Base-by-base conservation (phyloP, 2,113 vertebrate genomes). In the Perca fluviatilis region DNA sequence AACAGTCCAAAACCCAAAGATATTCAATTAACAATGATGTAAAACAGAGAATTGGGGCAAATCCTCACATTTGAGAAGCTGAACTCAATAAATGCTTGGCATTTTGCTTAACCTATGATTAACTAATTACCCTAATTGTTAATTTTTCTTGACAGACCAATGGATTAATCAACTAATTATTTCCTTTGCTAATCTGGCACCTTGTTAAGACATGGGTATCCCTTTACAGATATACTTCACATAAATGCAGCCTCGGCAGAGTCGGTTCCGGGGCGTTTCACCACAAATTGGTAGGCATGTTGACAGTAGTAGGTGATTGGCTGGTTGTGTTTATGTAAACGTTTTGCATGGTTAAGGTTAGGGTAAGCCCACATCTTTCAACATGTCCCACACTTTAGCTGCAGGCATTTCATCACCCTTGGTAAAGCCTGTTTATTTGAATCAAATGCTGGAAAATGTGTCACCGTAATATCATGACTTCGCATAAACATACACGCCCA, bases 291-390 rank as follows among this genome's bases (percentile, higher is more conserved):
- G 53, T 62, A 27, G 64, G 58, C 12, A 19, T 67, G 71, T 50
- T 83, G 46, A 72, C 25, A 74, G 46, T 25, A 9, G 83, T 75
- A 40, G 75, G 71, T 65, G 69, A 69, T n/a, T 60, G 62, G 74
- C n/a, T 25, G 33, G 27, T 43, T 40, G 18, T 4, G 30, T 65
- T 79, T 33, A 15, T 25, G 16, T 50, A 54, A 0, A 46, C 50
- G 13, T 19, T 62, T 27, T 54, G 27, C 15, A 3, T 68, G 30
- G 78, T 74, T 51, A 36, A 46, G 46, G 43, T 64, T 57, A 74
- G 8, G 11, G 54, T 60, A 30, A 46, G 53, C 46, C 61, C 8
- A 74, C 76, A 1, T 47, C 25, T 47, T 36, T 68, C 25, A 61
- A 51, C 30, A 36, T 25, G 46, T 67, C 58, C 60, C 74, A 77